Conservation (phyloP, 2,797 vertebrate genomes). For the Chaetophractus vellerosus region DNA sequence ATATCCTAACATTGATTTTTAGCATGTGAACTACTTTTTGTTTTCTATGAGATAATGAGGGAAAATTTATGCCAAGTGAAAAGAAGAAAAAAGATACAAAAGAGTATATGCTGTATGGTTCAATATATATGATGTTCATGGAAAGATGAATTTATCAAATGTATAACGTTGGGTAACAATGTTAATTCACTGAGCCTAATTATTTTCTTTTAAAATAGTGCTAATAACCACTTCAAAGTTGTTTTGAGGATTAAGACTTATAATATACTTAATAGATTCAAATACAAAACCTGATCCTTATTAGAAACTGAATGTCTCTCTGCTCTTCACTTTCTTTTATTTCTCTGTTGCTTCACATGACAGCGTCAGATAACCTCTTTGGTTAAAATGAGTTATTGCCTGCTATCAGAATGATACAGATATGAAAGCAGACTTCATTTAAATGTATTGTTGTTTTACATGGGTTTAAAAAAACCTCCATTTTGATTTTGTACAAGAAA, state of each 20-base stretch:
- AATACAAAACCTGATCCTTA: constrained; percentile 24
- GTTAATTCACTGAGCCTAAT: constrained; percentile 3
- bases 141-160: constrained; percentile 15
- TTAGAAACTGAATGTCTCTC: background rate
- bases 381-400: background rate
- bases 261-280: background rate
- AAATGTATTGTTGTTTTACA: background rate
- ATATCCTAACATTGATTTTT: constrained; percentile 21
- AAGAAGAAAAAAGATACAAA: background rate
- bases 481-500: background rate
- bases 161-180: background rate
- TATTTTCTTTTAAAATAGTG: background rate
- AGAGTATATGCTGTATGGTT: background rate
- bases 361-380: background rate
- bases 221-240: background rate
- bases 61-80: background rate
- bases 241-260: background rate
- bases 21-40: background rate
- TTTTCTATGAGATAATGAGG: background rate
- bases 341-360: background rate
- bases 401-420: background rate
- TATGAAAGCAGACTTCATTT: background rate
- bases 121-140: background rate
- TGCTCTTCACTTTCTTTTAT: background rate
- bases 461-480: background rate